phyloP scores from a whole-genome alignment of 2,888 invertebrate genomes.

The Caenorhabditis wallacei region DNA sequence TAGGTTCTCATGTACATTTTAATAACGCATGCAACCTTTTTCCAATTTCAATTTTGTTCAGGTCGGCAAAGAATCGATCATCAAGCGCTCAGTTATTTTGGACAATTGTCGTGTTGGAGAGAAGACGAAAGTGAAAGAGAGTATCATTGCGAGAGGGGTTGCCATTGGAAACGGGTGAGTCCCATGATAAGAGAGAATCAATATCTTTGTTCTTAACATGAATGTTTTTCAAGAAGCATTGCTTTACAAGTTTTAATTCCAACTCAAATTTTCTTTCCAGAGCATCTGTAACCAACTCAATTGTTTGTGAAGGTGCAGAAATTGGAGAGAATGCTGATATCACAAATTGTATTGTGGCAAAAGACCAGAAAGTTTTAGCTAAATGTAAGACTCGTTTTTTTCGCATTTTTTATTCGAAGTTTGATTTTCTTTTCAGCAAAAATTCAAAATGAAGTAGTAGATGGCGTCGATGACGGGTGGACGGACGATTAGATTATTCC shows the following conservation, averaged over 20 bases:
- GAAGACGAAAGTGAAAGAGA: constrained; percentile 74
- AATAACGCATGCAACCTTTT: too few relatives aligned
- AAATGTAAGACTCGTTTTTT: too few relatives aligned
- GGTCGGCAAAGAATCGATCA: constrained; percentile 63
- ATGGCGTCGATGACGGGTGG: constrained; percentile 68
- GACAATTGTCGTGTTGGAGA: constrained; percentile 71
- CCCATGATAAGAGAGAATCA: background rate
- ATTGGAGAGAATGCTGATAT: constrained; percentile 76
- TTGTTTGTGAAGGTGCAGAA: constrained; percentile 72
- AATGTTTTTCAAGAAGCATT: background rate
- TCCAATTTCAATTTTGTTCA: too few relatives aligned
- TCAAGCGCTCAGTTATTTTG: constrained; percentile 68
- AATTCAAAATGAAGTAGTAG: constrained; percentile 67
- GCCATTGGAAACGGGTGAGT: constrained; percentile 75
- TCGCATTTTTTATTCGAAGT: background rate
- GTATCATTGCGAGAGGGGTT: constrained; percentile 74
- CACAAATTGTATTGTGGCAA: constrained; percentile 75
- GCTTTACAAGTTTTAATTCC: too few relatives aligned
- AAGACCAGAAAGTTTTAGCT: constrained; percentile 82
- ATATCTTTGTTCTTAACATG: background rate
- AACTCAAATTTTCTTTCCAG: too few relatives aligned
- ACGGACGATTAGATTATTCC: constrained; percentile 35
- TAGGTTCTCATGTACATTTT: too few relatives aligned
- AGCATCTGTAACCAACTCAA: constrained; percentile 72
- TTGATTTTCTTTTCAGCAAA: constrained; percentile 56